Evolutionary conservation across 1,140 invertebrate genomes (phyloP), one percentile per base, ranked within the genome.

Genomic region (Nylanderia fulva): DNA sequence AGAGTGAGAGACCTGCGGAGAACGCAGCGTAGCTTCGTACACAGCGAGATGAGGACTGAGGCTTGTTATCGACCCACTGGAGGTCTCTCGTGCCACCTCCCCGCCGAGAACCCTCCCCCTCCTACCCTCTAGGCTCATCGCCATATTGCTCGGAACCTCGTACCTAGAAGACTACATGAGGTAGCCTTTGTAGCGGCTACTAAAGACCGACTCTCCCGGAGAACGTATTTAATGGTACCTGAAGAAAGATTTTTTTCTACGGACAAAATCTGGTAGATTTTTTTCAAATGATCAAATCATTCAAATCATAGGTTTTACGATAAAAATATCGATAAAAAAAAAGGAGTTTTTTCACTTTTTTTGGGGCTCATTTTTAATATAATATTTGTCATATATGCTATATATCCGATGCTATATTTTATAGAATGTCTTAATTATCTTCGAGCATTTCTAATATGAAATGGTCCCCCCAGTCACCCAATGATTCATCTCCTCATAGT

Each of bases 41-140:
- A 69, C 92, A 89, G 86, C 91, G 88, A 80, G 90, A 79, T 88
- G 91, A 92, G 90, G 85, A 93, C 93, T 93, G 93, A 93, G 84
- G 91, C 74, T 87, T 92, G 89, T 92, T 91, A 93, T 94, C 92
- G 93, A 94, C 92, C 92, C 91, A 82, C 86, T 80, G 87, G 80
- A 88, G 82, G 66, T 64, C 69, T 84, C 63, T 52, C 39, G 33
- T 56, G 39, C 27, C 82, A 82, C 86, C 71, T 58, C 85, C 27
- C 84, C 45, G 66, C 68, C 18, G 64, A 56, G 45, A n/a, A n/a
- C 58, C 61, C 21, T 80, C 84, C 45, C 18, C 39, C 18, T 18
- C 45, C 64, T 56, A 9, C 83, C 52, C 42, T 42, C 24, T 42
- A 63, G 21, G 4, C 61, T 56, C 85, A 80, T 68, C 84, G 69